phyloP scores from a whole-genome alignment of 2,113 vertebrate genomes.

The Mobula hypostoma region DNA sequence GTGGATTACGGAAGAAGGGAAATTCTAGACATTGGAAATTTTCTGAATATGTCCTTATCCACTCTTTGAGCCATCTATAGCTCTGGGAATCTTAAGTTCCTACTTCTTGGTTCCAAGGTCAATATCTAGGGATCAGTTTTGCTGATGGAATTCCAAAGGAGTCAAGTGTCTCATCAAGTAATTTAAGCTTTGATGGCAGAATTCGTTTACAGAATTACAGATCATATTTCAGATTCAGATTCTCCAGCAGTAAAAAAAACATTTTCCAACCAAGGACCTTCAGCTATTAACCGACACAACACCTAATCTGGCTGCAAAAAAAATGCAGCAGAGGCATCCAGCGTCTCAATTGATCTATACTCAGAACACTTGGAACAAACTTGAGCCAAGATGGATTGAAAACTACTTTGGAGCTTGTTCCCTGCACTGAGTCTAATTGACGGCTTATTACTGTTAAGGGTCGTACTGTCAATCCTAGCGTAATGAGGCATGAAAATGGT shows the following conservation, averaged over 20 bases:
- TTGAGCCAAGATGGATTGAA: not conserved
- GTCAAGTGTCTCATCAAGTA: not conserved
- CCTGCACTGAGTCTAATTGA: not conserved
- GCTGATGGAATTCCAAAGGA: not conserved
- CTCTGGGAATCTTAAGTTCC: not conserved
- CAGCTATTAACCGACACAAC: not conserved
- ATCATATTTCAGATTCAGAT: not conserved
- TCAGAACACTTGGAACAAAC: not conserved
- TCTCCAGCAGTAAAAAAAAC: not conserved
- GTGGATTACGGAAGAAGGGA: not conserved
- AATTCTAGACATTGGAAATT: not conserved
- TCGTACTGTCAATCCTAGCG: not conserved
- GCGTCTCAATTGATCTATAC: not conserved
- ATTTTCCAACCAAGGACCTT: conserved; percentile 1
- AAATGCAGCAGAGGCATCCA: not conserved
- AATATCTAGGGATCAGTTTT: not conserved
- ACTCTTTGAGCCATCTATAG: not conserved
- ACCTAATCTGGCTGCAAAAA: not conserved
- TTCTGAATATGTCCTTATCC: not conserved
- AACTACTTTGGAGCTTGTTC: not conserved
- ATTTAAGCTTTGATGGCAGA: not conserved
- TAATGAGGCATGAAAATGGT: not conserved
- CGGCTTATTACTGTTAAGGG: not conserved
- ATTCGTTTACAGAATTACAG: not conserved
- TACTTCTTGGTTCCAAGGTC: not conserved